A percentile compares a stretch with the other conserved stretches of the same genome.
Conservation (phyloP, 2,113 vertebrate genomes). For the Muntiacus muntjak region DNA sequence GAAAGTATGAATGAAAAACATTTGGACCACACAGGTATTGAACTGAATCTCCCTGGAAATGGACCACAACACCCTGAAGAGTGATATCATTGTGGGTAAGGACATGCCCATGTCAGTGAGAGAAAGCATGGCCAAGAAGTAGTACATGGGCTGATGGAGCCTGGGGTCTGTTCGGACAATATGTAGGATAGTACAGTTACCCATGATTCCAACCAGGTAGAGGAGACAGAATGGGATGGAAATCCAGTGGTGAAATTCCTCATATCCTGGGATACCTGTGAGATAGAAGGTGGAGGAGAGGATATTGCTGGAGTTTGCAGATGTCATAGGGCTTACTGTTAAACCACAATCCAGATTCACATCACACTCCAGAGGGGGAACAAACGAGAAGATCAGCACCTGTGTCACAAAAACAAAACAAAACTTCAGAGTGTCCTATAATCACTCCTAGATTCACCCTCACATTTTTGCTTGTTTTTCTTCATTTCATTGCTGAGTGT, state of each 20-base stretch:
- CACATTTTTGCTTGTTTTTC: not conserved
- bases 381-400: not conserved
- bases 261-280: conserved; percentile 62
- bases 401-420: not conserved
- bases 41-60: conserved; percentile 60
- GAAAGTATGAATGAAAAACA: not conserved
- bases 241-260: conserved; percentile 52
- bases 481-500: not conserved
- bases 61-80: conserved; percentile 62
- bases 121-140: conserved; percentile 63
- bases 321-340: not conserved
- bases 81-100: conserved; percentile 7
- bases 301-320: not conserved
- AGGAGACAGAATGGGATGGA: conserved; percentile 44
- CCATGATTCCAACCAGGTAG: not conserved
- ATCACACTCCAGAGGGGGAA: rapidly evolving
- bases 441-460: not conserved
- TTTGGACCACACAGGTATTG: conserved; percentile 29
- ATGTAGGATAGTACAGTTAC: conserved; percentile 45
- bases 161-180: not conserved
- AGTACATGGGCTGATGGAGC: conserved; percentile 59
- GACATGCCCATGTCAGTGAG: conserved; percentile 64
- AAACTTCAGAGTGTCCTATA: not conserved
- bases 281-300: conserved; percentile 48
- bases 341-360: too few species aligned